phyloP scores from a whole-genome alignment of 2,113 vertebrate genomes.

The Ardeotis arabs region DNA sequence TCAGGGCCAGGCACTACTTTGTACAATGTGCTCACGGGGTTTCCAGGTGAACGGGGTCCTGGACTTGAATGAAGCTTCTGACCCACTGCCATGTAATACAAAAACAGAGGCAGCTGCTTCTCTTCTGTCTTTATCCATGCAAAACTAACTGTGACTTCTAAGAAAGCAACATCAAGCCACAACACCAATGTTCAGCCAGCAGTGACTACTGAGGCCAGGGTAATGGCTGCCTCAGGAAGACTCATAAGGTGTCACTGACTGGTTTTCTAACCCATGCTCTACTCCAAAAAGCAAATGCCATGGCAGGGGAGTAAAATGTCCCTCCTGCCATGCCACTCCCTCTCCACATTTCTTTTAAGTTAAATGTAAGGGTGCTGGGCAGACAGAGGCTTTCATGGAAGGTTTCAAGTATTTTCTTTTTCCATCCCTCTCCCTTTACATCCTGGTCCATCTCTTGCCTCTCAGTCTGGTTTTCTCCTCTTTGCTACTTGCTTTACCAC shows the following conservation, averaged over 20 bases:
- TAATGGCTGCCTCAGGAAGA: neutral
- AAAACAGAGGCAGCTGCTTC: neutral
- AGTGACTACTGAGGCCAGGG: neutral
- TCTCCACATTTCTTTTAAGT: neutral
- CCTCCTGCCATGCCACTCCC: neutral
- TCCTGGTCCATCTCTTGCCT: slow-evolving; percentile 38
- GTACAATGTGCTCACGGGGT: neutral
- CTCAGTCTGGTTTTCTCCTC: slow-evolving; percentile 34
- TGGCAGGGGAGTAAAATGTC: neutral
- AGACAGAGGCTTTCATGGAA: neutral
- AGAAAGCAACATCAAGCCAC: neutral
- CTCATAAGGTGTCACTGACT: neutral
- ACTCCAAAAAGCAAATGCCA: neutral
- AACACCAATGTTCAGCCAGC: neutral
- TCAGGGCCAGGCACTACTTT: neutral
- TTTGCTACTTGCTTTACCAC: slow-evolving; percentile 57
- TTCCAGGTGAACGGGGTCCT: neutral
- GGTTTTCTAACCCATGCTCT: neutral
- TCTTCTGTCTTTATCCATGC: neutral
- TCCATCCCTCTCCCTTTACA: neutral
- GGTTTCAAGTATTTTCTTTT: neutral
- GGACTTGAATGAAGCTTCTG: neutral
- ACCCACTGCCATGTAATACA: neutral
- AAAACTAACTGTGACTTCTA: neutral
- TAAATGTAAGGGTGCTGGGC: neutral